Evolutionary conservation across 2,113 vertebrate genomes (phyloP), one percentile per base, ranked within the genome.

Genomic region (Lycaon pictus): DNA sequence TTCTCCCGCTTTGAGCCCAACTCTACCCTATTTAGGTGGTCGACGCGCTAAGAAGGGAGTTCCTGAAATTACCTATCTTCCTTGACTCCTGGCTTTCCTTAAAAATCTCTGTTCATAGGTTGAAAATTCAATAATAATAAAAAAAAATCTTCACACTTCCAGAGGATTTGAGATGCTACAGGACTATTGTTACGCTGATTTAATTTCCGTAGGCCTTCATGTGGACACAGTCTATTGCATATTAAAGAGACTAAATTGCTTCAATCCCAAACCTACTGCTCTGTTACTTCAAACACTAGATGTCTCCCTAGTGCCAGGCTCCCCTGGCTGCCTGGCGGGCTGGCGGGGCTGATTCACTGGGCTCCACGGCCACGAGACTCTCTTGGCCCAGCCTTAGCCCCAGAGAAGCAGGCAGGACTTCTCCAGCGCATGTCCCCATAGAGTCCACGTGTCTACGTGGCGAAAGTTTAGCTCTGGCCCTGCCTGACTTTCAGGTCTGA

Each of bases 231-330:
- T 43, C 43, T 43, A 43, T 1, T 43, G 43, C 43, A 43, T 43
- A 43, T 43, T 43, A 43, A 43, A 43, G 43, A 43, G 6, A 43
- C 19, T 86, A 80, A 25, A 58, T 72, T 62, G 12, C 74, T 95
- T 93, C 32, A 69, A 35, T 51, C 1, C 25, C 7, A 53, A 65
- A 55, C 80, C 69, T 2, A 13, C 13, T 86, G n/a, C 74, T 58
- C 16, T 43, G 62, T 90, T 1, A 12, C 56, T 92, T 93, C 58
- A 74, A 77, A 95, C 97, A 98, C 55, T 82, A 98, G 98, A 91
- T 97, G 69, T 95, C 98, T 96, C 98, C 90, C 43, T 96, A 58
- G 79, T 58, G 72, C 95, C 51, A 65, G 87, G 56, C 58, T 88
- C 2, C 22, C 32, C 81, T 71, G 76, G 3, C 37, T 86, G 19